phyloP scores from a whole-genome alignment of 1,140 invertebrate species.

The Colletes latitarsis region DNA sequence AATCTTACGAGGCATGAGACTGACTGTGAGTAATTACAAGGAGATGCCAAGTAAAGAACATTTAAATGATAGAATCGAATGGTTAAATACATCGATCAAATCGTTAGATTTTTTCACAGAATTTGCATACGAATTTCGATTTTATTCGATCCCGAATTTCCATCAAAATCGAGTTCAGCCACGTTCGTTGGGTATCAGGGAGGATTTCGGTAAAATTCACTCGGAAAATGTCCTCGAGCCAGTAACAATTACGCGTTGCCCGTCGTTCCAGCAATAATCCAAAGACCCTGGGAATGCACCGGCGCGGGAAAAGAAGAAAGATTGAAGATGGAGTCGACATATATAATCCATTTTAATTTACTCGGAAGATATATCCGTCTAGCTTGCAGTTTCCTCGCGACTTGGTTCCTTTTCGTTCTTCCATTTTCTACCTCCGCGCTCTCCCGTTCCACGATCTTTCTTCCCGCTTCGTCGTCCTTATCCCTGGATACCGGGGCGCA shows the following conservation, averaged over 20 bases:
- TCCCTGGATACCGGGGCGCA: conserved; percentile 46
- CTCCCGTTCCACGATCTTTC: conserved; percentile 27
- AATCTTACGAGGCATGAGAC: no score
- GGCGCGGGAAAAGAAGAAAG: conserved; percentile 58
- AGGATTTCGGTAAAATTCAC: conserved; percentile 9
- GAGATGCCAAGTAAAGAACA: no score
- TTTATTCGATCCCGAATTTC: neutral
- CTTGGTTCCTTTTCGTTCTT: conserved; percentile 40
- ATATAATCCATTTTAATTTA: conserved; percentile 80
- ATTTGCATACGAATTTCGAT: no score
- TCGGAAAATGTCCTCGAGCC: conserved; percentile 9
- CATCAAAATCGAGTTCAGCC: neutral
- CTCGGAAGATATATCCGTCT: conserved; percentile 73
- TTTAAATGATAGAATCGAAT: no score
- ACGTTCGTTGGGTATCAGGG: neutral
- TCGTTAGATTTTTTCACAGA: no score
- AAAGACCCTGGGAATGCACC: conserved; percentile 25
- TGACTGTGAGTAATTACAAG: no score
- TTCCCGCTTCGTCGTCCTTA: conserved; percentile 38
- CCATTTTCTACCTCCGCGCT: conserved; percentile 55
- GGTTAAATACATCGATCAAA: no score
- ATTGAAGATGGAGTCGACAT: conserved; percentile 73
- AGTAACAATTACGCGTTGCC: conserved; percentile 63
- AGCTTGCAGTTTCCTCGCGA: conserved; percentile 68
- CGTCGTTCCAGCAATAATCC: conserved; percentile 54